These are phyloP conservation scores for Pectinophora gossypiella DNA, from an alignment of 1,140 invertebrate genomes.

Conservation along the genomic window DNA sequence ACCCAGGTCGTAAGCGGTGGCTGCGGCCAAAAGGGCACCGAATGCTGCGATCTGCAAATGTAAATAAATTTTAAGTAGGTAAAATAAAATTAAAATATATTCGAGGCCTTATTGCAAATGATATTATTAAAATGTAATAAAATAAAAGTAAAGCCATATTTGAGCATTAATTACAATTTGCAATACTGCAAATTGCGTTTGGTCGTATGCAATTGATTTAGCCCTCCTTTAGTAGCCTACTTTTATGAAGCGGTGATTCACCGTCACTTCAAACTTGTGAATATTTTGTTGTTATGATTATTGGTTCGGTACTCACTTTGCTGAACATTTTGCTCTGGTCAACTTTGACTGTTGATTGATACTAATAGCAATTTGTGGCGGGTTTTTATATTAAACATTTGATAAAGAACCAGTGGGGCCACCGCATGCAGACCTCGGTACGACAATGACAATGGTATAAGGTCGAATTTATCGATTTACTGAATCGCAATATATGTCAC, in stretches of 20 bases:
- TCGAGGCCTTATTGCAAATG: no score
- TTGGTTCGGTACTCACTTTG: conserved; percentile 28
- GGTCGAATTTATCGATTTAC: background rate
- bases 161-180: no score
- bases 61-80: no score
- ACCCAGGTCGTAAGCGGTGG: conserved; percentile 33
- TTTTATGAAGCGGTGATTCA: no score
- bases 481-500: background rate
- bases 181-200: no score
- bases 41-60: conserved; percentile 30
- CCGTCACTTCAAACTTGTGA: no score
- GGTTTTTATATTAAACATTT: background rate
- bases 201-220: no score
- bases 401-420: background rate
- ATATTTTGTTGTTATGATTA: no score
- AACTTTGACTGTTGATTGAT: background rate
- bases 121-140: no score
- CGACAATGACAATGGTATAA: background rate
- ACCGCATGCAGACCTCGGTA: background rate
- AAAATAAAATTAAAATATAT: no score
- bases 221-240: no score
- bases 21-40: conserved; percentile 38
- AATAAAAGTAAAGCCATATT: no score
- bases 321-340: conserved; percentile 20
- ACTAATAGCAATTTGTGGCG: background rate